Base-by-base conservation (phyloP, 64 coral and sea anemone genomes). In the Montipora foliosa region DNA sequence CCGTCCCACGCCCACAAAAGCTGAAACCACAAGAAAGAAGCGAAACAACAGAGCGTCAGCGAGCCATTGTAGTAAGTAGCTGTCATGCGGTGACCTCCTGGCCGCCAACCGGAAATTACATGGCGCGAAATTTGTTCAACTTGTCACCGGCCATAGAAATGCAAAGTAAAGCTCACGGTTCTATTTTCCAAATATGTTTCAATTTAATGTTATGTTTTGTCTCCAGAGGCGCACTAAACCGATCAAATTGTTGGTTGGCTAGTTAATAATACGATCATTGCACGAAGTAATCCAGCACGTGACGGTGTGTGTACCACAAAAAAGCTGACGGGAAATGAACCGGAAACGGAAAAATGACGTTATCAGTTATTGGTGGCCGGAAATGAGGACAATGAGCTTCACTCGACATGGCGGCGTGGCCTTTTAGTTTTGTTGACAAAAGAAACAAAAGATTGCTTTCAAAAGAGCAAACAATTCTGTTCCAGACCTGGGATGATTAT, bases 271-370 rank as follows among this genome's bases (percentile, higher is more conserved):
- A 12, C 8, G 19, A 24, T 22, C 3, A 16, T 10, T 21, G 6
- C 12, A n/a, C 16, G 12, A 50, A 78, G 49, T 1, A 50, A 12
- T 64, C 44, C 62, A 71, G 82, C 82, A 86, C 82, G 82, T 86
- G 82, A 86, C 66, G 9, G 44, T n/a, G 15, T 71, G 68, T 17
- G 64, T 86, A 71, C 67, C 82, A 25, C 67, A n/a, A 48, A 47
- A 47, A 71, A 86, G 82, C 82, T 72, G 46, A 19, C 82, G 82
- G 68, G 82, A 86, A 86, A 86, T 71, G 46, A 51, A 86, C 82
- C 82, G 82, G 82, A 86, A 86, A 86, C 82, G 82, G 64, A 86
- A 86, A 21, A 17, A 46, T 86, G 82, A 86, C 82, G 82, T 86
- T 86, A 86, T 86, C 82, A 50, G 14, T 86, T 72, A 72, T 86